Conservation (phyloP, 2,797 vertebrate genomes). For the Squalus acanthias region DNA sequence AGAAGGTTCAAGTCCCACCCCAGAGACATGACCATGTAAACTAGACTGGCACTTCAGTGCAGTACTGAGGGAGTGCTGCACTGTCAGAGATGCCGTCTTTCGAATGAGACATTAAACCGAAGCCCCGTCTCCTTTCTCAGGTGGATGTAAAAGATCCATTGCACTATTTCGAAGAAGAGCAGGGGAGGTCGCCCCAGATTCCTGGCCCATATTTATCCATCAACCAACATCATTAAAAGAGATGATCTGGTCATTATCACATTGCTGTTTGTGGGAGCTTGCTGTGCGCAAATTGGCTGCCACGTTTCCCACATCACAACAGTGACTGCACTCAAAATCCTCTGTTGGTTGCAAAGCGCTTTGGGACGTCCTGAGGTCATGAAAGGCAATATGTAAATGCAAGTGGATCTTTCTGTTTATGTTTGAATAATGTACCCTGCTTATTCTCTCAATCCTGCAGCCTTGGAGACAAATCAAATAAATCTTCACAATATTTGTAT, state of each 20-base stretch:
- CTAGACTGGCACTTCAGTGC: neutral
- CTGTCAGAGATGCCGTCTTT: too few species aligned
- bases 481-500: neutral
- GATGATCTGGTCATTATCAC: neutral
- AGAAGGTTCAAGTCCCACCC: neutral
- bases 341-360: neutral
- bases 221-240: neutral
- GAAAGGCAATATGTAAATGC: neutral
- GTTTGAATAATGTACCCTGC: neutral
- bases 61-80: neutral
- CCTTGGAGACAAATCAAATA: neutral
- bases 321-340: too few species aligned
- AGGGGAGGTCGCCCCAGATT: neutral
- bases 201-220: neutral
- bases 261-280: neutral
- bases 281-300: neutral
- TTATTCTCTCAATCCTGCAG: neutral
- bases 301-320: too few species aligned
- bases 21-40: neutral
- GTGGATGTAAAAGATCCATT: neutral
- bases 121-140: neutral
- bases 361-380: neutral
- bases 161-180: neutral
- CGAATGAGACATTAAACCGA: too few species aligned
- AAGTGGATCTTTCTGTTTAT: neutral